Evolutionary conservation across 2,113 vertebrate genomes (phyloP), one percentile per base, ranked within the genome.

Genomic region (Microcebus ravelobensis): DNA sequence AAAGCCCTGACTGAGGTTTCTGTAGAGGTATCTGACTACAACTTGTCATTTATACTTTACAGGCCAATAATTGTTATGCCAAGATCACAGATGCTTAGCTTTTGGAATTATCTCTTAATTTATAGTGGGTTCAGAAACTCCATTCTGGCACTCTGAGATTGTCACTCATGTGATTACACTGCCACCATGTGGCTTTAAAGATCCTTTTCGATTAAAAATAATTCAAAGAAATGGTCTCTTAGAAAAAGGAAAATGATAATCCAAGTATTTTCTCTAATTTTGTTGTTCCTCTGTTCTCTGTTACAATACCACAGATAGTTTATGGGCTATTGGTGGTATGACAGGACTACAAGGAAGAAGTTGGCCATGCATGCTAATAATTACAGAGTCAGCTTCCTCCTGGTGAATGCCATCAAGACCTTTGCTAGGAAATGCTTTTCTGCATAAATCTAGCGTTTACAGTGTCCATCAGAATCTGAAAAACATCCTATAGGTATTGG

Each of bases 121-220:
- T 82, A 5, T 31, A 63, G 59, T 9, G 57, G n/a, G 63, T 90
- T 83, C 34, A 45, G 14, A 36, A 68, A 27, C n/a, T 18, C 0
- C 0, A 36, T 55, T 80, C 18, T 1, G 5, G 4, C 0, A 0
- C 23, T 42, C 36, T 48, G 50, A 94, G 34, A 63, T 0, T 0
- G 34, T 77, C 95, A 94, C 95, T 96, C 0, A 0, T n/a, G 87
- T 96, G 98, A 90, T 96, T 85, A 96, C 95, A 87, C 98, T 98
- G 98, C 98, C 99, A 98, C 98, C 99, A 93, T 97, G 98, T 98
- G 99, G 98, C 76, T 91, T 86, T 50, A 67, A 65, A 76, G 63
- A 8, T 65, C 55, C 52, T 95, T 85, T 95, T 95, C 97, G 95
- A 80, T 77, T 6, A 57, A 14, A 1, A 55, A 14, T 1, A 61